A percentile compares a stretch with the other conserved stretches of the same genome.
These are phyloP conservation scores for Zoroaster sp. DNA, from an alignment of 53 echinoderm and acorn worm species.

Conservation along the genomic window DNA sequence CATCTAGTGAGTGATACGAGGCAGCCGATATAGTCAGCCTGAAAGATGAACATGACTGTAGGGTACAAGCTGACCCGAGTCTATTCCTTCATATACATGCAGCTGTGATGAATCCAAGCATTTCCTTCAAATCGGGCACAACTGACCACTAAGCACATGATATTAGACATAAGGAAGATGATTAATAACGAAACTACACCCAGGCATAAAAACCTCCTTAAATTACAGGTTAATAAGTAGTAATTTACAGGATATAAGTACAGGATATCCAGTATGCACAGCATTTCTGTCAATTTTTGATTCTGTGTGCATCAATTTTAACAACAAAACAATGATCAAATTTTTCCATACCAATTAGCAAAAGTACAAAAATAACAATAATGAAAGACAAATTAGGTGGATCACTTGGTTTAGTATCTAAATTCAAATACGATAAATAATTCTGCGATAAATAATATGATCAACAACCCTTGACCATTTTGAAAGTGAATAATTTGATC, in stretches of 20 bases:
- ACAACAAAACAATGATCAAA: too few relatives aligned
- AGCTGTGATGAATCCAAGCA: constrained; percentile 45
- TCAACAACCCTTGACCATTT: too few relatives aligned
- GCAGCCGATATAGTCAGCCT: constrained; percentile 10
- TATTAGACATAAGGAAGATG: constrained; percentile 4
- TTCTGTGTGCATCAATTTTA: too few relatives aligned
- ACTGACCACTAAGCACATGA: constrained; percentile 16
- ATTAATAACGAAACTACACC: constrained; percentile 37
- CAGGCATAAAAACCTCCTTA: background rate
- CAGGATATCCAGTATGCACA: too few relatives aligned
- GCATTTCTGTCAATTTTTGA: too few relatives aligned
- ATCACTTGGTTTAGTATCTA: too few relatives aligned
- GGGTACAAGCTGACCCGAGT: constrained; percentile 1
- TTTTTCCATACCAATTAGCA: too few relatives aligned
- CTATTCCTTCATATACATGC: background rate
- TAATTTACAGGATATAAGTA: background rate
- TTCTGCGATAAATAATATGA: too few relatives aligned
- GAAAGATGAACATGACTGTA: constrained; percentile 23
- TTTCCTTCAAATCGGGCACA: background rate
- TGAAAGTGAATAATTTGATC: too few relatives aligned
- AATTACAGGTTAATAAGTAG: background rate
- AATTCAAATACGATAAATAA: too few relatives aligned
- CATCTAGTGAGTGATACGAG: background rate
- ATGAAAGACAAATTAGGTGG: background rate
- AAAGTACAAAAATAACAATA: background rate